Percentiles rank a stretch among this genome's conserved stretches.
Evolutionary conservation across 2,888 invertebrate species (phyloP).

Genomic region (Lasioglossum vierecki): DNA sequence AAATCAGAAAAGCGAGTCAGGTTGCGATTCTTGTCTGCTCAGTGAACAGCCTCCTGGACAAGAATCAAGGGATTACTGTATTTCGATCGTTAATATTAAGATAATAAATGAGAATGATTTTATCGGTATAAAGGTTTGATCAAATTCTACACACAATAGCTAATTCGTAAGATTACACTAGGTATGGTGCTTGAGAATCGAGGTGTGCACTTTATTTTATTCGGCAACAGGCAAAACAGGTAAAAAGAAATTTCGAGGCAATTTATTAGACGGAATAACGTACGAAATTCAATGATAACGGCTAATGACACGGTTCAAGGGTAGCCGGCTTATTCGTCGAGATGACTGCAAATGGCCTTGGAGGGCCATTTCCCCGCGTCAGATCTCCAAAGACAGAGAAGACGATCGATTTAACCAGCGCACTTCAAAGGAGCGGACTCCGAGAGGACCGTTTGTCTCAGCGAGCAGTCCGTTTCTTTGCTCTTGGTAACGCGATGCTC

Average conservation of each 20-base stretch:
- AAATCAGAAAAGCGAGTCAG: too few relatives aligned
- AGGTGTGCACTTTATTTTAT: too few relatives aligned
- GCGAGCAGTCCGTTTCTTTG: neutral
- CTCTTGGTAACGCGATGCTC: neutral
- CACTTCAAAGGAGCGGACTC: neutral
- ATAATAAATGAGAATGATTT: too few relatives aligned
- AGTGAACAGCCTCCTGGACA: too few relatives aligned
- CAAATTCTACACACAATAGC: too few relatives aligned
- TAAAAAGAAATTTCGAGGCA: neutral
- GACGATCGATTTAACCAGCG: constrained; percentile 8
- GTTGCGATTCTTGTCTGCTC: too few relatives aligned
- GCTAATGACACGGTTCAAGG: neutral
- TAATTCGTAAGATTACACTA: too few relatives aligned
- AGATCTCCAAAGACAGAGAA: neutral
- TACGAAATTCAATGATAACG: neutral
- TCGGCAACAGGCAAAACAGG: neutral
- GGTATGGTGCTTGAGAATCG: too few relatives aligned
- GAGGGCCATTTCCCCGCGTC: neutral
- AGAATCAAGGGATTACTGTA: too few relatives aligned
- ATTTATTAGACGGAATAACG: neutral
- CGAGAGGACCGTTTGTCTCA: constrained; percentile 1
- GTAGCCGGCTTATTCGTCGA: neutral
- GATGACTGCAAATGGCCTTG: neutral
- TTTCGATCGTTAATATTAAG: too few relatives aligned
- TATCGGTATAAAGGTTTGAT: too few relatives aligned